A percentile compares a stretch with the other conserved stretches of the same genome.
These are phyloP conservation scores for Bufo gargarizans DNA, from an alignment of 2,113 vertebrate genomes.

Conservation along the genomic window DNA sequence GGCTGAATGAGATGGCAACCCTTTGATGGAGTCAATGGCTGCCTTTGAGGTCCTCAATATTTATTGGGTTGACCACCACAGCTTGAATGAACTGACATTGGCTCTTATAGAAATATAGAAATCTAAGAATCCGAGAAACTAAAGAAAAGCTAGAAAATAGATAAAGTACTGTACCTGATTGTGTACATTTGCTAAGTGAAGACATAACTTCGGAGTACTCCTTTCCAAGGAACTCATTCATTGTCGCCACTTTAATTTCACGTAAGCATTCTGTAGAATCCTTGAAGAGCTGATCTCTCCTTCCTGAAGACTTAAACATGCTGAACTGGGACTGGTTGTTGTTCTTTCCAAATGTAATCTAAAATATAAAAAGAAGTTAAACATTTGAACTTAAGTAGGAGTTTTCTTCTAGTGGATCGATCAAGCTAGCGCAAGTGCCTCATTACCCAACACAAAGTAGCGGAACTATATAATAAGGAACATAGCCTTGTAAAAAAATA, in stretches of 20 bases:
- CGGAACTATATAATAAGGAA: background rate
- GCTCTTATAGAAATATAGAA: background rate
- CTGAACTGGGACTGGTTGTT: conserved; percentile 46
- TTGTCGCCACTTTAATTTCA: conserved; percentile 50
- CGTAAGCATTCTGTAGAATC: conserved; percentile 77
- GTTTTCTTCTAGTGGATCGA: too few species aligned
- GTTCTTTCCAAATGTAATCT: background rate
- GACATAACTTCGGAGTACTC: conserved; percentile 61
- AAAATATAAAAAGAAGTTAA: background rate
- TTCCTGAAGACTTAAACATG: conserved; percentile 65
- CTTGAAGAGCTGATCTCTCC: conserved; percentile 75
- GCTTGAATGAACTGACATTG: background rate
- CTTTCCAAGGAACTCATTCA: conserved; percentile 62
- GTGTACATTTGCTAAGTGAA: conserved; percentile 55
- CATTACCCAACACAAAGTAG: background rate
- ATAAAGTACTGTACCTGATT: conserved; percentile 67
- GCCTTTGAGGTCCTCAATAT: background rate
- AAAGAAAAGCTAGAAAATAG: background rate
- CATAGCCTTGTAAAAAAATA: too few species aligned
- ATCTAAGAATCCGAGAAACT: background rate
- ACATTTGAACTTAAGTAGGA: background rate
- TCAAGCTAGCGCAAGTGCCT: background rate
- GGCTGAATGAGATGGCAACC: background rate
- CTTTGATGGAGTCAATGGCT: background rate
- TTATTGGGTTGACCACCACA: background rate